Base-by-base conservation (phyloP, 2,797 vertebrate species). In the Alcedo quadribrachys region DNA sequence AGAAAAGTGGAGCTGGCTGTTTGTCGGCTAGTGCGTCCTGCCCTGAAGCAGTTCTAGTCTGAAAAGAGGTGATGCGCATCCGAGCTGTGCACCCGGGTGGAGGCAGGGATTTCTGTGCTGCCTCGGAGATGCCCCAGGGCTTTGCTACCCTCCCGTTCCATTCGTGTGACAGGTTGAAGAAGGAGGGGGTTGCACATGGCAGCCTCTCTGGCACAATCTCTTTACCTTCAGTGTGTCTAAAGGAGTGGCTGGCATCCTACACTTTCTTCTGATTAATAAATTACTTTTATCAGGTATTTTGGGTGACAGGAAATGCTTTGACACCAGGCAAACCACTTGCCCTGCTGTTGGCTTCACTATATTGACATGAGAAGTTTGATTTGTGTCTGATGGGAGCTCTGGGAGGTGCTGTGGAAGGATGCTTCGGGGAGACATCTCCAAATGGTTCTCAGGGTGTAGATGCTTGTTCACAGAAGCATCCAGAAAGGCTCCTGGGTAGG, bases 231-330 rank as follows among this genome's bases (percentile, higher is more conserved):
- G 27, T 28, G 68, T 21, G 27, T 71, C 14, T 18, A 40, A 37
- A 45, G n/a, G 40, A 54, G 57, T 32, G 28, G 50, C 18, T 6
- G 6, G 24, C 51, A 66, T 43, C 53, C 43, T 35, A 25, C 20
- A 5, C 14, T 35, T 48, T 42, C 16, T 12, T 25, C 1, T 17
- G 20, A 11, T 57, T 66, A 42, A 20, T 50, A 17, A 24, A 55
- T 27, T 22, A 21, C 32, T 33, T 58, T 42, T 48, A 20, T 19
- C 10, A 5, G 33, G 30, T 8, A 19, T 74, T 57, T 48, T 12
- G 17, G 7, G 18, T 1, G 3, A 3, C 3, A 2, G 8, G 9
- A 28, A 30, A 32, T 4, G 11, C 33, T 57, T 15, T 24, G 30
- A 24, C 10, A 30, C 33, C 28, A 6, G 30, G 12, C 4, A 5